phyloP scores from a whole-genome alignment of 37 sponge, comb jelly and placozoan genomes.

The Amphimedon queenslandica region DNA sequence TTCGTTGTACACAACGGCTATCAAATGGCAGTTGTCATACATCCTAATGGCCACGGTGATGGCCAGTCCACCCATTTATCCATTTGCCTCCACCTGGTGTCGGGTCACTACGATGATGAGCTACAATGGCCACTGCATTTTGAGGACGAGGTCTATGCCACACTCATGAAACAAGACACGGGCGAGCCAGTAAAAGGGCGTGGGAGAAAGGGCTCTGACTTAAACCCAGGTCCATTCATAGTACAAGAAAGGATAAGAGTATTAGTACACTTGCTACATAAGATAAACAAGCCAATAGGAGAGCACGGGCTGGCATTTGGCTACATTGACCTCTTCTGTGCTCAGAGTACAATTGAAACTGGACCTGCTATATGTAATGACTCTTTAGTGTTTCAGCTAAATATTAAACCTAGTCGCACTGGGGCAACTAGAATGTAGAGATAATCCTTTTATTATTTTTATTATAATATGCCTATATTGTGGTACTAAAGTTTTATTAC shows the following conservation, averaged over 20 bases:
- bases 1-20: slow-evolving; percentile 36
- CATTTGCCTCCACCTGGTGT: slow-evolving; percentile 24
- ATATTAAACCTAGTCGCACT: no score
- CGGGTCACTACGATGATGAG: slow-evolving; percentile 24
- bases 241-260: background rate
- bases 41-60: slow-evolving; percentile 25
- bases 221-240: background rate
- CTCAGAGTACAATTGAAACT: background rate
- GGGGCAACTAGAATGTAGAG: no score
- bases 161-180: background rate
- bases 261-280: background rate
- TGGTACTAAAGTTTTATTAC: no score
- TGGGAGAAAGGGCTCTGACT: background rate
- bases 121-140: slow-evolving; percentile 32
- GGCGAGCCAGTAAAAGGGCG: background rate
- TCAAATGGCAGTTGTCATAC: slow-evolving; percentile 31
- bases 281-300: background rate
- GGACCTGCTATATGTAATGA: background rate
- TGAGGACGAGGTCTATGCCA: background rate
- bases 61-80: slow-evolving; percentile 45
- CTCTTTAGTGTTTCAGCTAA: slow-evolving; percentile 3
- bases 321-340: background rate
- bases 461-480: no score
- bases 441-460: no score
- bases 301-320: background rate